Evolutionary conservation across 2,113 vertebrate genomes (phyloP), one percentile per base, ranked within the genome.

Genomic region (Corythaeola cristata): DNA sequence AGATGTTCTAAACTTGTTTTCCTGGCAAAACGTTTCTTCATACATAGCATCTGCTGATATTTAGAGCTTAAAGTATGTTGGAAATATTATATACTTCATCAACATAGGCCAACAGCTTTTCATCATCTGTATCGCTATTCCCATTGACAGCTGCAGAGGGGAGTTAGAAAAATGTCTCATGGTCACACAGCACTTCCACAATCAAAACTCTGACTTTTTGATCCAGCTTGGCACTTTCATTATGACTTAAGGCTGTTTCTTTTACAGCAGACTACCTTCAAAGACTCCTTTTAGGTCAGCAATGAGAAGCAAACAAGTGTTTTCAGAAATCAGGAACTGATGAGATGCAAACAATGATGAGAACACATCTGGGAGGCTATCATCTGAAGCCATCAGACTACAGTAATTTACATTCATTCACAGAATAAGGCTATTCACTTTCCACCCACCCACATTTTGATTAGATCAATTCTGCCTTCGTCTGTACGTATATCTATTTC

Each of bases 271-370:
- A 59, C 47, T 39, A 90, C 91, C 73, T 94, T 95, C 77, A 93
- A 93, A 95, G 69, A 72, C 41, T 87, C 32, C 5, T 47, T 83
- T 86, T 68, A 80, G 78, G 84, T 89, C 73, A 90, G 62, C 52
- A 90, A 67, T 35, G 64, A 72, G 64, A 92, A 90, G 16, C 49
- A 94, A 96, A 78, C 24, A 47, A 90, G 41, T 58, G 44, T 71
- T 89, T 95, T 82, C 67, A 67, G 56, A 91, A 83, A 94, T 95
- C 93, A 93, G 94, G 94, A 97, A 95, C 87, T 16, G 50, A 90
- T 55, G 11, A 75, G 66, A 95, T 93, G 59, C 77, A 97, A 96
- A 94, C 66, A 92, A 79, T 9, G 52, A 87, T 5, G 2, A 91
- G 81, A 87, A 80, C 66, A 62, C 71, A 89, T 93, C 87, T 95